These are phyloP conservation scores for Ametastegia equiseti DNA, from an alignment of 2,888 invertebrate species.

Conservation along the genomic window DNA sequence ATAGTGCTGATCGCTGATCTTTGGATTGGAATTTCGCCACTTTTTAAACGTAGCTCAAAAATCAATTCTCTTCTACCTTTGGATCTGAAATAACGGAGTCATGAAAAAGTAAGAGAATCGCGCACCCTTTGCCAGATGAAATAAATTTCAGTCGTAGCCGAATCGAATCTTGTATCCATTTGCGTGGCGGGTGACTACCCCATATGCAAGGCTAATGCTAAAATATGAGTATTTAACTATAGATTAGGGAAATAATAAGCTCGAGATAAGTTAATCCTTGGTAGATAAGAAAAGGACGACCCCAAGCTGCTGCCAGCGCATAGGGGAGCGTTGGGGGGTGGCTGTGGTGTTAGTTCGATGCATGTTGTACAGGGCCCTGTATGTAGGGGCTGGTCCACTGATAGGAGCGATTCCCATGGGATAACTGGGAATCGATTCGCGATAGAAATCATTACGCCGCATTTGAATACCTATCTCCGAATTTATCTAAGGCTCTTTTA, in stretches of 20 bases:
- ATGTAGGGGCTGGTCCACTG: constrained; percentile 36
- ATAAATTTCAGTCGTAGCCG: constrained; percentile 22
- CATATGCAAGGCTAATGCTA: constrained; percentile 68
- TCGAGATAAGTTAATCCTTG: constrained; percentile 74
- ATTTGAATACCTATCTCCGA: constrained; percentile 75
- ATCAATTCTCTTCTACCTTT: background rate
- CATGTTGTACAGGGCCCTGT: constrained; percentile 58
- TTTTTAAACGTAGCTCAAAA: background rate
- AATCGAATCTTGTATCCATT: constrained; percentile 24
- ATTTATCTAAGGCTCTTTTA: constrained; percentile 65
- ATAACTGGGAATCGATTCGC: constrained; percentile 73
- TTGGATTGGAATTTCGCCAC: background rate
- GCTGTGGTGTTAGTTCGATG: constrained; percentile 50
- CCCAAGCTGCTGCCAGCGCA: constrained; percentile 43
- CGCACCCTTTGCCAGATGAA: background rate
- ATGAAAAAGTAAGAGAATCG: background rate
- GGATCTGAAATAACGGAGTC: background rate
- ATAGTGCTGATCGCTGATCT: background rate
- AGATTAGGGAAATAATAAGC: constrained; percentile 75
- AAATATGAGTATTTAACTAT: constrained; percentile 75
- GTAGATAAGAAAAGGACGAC: constrained; percentile 66
- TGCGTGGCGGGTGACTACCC: constrained; percentile 41
- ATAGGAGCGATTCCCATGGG: constrained; percentile 70
- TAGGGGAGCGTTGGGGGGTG: constrained; percentile 50
- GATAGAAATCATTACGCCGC: constrained; percentile 75